A percentile compares a stretch with the other conserved stretches of the same genome.
Conservation (phyloP, 64 coral and sea anemone species). For the Acropora tenuis region DNA sequence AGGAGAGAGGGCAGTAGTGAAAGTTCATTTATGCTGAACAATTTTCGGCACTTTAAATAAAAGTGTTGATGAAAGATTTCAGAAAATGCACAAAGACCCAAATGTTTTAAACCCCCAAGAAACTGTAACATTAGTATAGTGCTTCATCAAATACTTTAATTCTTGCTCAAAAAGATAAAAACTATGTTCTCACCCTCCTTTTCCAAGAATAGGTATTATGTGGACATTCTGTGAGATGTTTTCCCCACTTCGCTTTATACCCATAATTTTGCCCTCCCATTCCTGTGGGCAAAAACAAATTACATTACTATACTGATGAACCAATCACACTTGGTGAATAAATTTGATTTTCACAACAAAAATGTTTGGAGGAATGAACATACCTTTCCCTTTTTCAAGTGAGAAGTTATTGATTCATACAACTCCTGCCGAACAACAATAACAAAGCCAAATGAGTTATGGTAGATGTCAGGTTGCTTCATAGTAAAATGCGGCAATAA, state of each 20-base stretch:
- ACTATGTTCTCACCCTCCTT: conserved; percentile 77
- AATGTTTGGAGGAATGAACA: not conserved
- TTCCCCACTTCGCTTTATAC: conserved; percentile 93
- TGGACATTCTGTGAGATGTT: conserved; percentile 87
- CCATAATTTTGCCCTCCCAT: conserved; percentile 85
- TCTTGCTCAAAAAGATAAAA: too few relatives aligned
- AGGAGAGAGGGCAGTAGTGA: too few relatives aligned
- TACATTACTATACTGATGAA: not conserved
- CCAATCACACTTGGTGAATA: not conserved
- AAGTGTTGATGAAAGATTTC: too few relatives aligned
- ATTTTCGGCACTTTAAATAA: too few relatives aligned
- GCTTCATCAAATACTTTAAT: too few relatives aligned
- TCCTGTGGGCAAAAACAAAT: conserved; percentile 51
- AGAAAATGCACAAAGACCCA: too few relatives aligned
- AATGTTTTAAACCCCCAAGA: too few relatives aligned
- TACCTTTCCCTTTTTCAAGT: conserved; percentile 95
- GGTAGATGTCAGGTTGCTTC: not conserved
- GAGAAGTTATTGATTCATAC: conserved; percentile 89
- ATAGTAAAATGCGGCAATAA: too few relatives aligned
- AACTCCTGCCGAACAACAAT: conserved; percentile 59
- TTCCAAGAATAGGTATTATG: conserved; percentile 94
- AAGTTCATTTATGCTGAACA: too few relatives aligned
- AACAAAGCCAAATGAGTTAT: not conserved
- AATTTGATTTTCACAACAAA: not conserved
- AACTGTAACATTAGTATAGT: too few relatives aligned